Base-by-base conservation (phyloP, 2,888 invertebrate genomes). In the Lordiphosa andalusiaca region DNA sequence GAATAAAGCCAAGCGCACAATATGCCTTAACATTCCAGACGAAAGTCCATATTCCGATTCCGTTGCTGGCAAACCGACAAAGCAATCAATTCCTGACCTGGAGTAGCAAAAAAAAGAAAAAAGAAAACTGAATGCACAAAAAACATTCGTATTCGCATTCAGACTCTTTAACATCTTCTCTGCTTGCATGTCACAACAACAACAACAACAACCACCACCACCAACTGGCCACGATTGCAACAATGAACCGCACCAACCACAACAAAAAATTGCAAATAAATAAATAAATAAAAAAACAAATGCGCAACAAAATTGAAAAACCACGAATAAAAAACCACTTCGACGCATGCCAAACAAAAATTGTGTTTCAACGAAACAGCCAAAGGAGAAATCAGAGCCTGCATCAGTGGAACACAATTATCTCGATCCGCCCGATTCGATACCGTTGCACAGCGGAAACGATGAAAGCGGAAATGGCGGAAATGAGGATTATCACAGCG, bases 351-450 rank as follows among this genome's bases (percentile, higher is more conserved):
- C 23, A 21, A 53, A 64, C 30, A 30, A 30, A 30, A 30, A 30
- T 30, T 9, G 30, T 30, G 30, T 30, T 30, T 9, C 30, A 41
- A 39, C 39, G 55, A 56, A 48, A 59, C 72, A 87, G 88, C 75
- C 78, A 67, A 87, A 85, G 61, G 84, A 87, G 71, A 89, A 87
- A 86, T 81, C 84, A 50, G 86, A 86, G 74, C 85, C 89, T 59
- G 74, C 87, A 77, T 87, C 89, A 56, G 83, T 88, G 69, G 89
- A 90, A 71, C 87, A 89, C 80, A 89, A 89, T 87, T 86, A 88
- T 84, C 87, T 89, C 67, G 89, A 90, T 72, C 86, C 86, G 58
- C 88, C 89, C 67, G 88, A 89, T 84, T 86, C 87, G 66, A 87
- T 87, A 83, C 88, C 88, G 69, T 69, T 88, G 71, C 88, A 88